Evolutionary conservation across 1,140 invertebrate genomes (phyloP).

Genomic region (Drosophila prosaltans): DNA sequence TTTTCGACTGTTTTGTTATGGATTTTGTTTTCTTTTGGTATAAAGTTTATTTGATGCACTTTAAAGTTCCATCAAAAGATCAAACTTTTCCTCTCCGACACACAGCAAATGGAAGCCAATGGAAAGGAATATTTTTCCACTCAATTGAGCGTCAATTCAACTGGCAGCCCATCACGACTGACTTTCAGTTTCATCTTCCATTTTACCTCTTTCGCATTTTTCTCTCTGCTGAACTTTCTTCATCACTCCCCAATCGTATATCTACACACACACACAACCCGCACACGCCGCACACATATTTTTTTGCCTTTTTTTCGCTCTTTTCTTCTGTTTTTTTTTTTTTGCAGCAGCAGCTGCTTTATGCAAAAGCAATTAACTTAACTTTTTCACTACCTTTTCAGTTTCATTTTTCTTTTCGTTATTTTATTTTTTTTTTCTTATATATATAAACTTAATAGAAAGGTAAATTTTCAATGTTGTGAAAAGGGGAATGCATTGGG

Average conservation of each 20-base stretch:
- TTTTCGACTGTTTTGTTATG: not conserved
- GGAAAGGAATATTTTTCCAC: constrained; percentile 69
- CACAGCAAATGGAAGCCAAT: constrained; percentile 63
- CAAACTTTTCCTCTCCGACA: constrained; percentile 16
- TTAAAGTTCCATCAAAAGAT: constrained; percentile 2
- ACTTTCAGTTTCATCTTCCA: constrained; percentile 23
- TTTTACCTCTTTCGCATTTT: constrained; percentile 16
- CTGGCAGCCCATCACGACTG: constrained; percentile 48
- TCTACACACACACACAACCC: not conserved
- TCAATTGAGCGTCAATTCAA: constrained; percentile 71
- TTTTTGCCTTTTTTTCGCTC: constrained; percentile 43
- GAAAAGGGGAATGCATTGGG: constrained; percentile 44
- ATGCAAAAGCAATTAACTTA: constrained; percentile 76
- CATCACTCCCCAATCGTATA: too few species aligned
- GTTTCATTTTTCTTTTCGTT: constrained; percentile 26
- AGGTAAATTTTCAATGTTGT: constrained; percentile 38
- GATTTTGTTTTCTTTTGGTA: not conserved
- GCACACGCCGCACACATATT: constrained; percentile 1
- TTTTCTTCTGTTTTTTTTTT: not conserved
- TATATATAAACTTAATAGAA: constrained; percentile 42
- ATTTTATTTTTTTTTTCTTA: constrained; percentile 13
- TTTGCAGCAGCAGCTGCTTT: constrained; percentile 28
- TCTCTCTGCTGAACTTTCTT: not conserved
- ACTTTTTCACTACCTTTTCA: constrained; percentile 49
- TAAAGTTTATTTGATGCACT: constrained; percentile 29